Conservation (phyloP, 2,888 invertebrate species). For the Drosophila helvetica region DNA sequence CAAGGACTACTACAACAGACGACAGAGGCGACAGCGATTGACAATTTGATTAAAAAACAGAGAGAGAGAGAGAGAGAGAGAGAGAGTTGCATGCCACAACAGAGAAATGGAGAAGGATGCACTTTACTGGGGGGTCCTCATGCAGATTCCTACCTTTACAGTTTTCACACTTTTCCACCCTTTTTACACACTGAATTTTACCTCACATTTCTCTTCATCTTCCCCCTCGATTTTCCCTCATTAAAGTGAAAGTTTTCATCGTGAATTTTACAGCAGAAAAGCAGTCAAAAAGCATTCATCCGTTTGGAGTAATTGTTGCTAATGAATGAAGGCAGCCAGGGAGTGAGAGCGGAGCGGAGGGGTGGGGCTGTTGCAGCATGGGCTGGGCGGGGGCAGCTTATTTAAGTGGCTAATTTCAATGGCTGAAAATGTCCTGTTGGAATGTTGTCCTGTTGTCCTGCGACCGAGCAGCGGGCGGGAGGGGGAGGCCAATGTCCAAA, state of each 20-base stretch:
- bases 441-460: slow-evolving; percentile 52
- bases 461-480: slow-evolving; percentile 23
- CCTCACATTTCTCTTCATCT: background rate
- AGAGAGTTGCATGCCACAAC: slow-evolving; percentile 39
- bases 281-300: slow-evolving; percentile 48
- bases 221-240: slow-evolving; percentile 33
- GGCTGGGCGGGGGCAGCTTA: slow-evolving; percentile 42
- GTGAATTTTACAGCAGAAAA: slow-evolving; percentile 57
- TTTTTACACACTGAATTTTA: slow-evolving; percentile 15
- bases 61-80: slow-evolving; percentile 50
- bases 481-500: slow-evolving; percentile 9
- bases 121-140: slow-evolving; percentile 4
- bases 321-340: slow-evolving; percentile 56
- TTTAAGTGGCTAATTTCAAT: slow-evolving; percentile 79
- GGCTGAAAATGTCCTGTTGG: slow-evolving; percentile 17
- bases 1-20: slow-evolving; percentile 35
- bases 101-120: slow-evolving; percentile 16
- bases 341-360: background rate
- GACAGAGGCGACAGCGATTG: slow-evolving; percentile 66
- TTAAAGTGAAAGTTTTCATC: slow-evolving; percentile 67
- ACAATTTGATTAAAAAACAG: slow-evolving; percentile 79
- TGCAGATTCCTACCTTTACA: background rate
- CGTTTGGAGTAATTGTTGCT: slow-evolving; percentile 78
- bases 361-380: too few relatives aligned
- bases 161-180: background rate